Base-by-base conservation (phyloP, 2,113 vertebrate species). In the Triplophysa rosa region DNA sequence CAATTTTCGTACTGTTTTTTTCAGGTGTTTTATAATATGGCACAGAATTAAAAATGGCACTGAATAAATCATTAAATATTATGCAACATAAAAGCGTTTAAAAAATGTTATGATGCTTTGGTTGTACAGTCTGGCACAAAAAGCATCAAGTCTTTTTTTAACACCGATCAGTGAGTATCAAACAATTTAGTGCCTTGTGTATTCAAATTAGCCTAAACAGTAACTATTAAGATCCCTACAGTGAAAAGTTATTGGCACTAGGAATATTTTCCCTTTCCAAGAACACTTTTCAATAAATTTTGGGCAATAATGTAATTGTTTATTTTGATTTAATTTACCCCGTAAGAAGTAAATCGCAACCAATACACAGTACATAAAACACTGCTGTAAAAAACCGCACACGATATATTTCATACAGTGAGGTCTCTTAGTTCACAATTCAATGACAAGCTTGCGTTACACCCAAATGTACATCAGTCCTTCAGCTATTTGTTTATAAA, bases 1-100 rank as follows among this genome's bases (percentile, higher is more conserved):
- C 68, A 84, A 37, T 87, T 82, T 80, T 84, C 49, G 80, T 74
- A 62, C 47, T 78, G 68, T 79, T 63, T 79, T 63, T 82, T 84
- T 70, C 69, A 82, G 37, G 70, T 71, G 64, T 80, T 40, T 80
- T 79, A 61, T 54, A 65, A 74, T 80, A 8, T 16, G 47, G 11
- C 6, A 70, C n/a, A 52, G 24, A 69, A 68, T 8, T 13, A 19
- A 26, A 14, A 54, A 52, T 16, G 13, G 49, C 49, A 52, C 13
- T 19, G 14, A 54, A 54, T 14, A 54, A 54, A 58, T 21, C n/a
- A 21, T 21, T 58, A 58, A 58, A n/a, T 56, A 70, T 56, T 29
- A 49, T 4, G 8, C 24, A 4, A 9, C 14, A 49, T 9, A n/a
- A n/a, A 33, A 66, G 10, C 12, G 7, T 9, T 16, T 9, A 45